These are phyloP conservation scores for Equus przewalskii DNA, from an alignment of 2,113 vertebrate species.

Conservation along the genomic window DNA sequence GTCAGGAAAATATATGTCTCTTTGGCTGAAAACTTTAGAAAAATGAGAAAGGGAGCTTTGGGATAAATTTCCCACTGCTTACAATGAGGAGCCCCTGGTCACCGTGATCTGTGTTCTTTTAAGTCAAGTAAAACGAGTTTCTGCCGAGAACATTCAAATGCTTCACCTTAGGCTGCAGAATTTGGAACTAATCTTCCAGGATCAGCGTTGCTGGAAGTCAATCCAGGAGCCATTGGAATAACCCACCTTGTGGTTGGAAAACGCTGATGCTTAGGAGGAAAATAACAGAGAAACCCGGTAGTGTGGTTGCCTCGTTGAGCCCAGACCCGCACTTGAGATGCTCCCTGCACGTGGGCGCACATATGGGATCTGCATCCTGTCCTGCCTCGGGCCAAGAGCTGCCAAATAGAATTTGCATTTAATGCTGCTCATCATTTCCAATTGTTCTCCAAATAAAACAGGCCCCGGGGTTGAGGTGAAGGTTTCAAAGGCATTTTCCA, in stretches of 20 bases:
- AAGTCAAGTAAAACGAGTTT: background rate
- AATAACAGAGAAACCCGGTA: accelerated
- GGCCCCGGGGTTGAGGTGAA: conserved; percentile 85
- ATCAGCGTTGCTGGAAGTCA: background rate
- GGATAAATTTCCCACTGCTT: background rate
- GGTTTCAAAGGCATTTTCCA: conserved; percentile 91
- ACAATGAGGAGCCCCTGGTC: accelerated
- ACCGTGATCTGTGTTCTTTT: background rate
- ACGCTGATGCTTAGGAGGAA: background rate
- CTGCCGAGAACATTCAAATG: background rate
- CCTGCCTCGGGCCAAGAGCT: conserved; percentile 71
- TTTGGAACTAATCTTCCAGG: background rate
- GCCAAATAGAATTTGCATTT: conserved; percentile 74
- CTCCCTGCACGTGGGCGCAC: conserved; percentile 48
- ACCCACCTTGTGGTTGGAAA: background rate
- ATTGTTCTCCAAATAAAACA: conserved; percentile 92
- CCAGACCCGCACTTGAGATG: background rate
- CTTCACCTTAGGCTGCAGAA: background rate
- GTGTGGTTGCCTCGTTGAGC: background rate
- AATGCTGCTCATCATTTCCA: conserved; percentile 89
- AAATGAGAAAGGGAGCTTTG: background rate
- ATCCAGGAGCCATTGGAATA: accelerated
- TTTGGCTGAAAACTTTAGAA: background rate
- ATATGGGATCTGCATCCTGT: conserved; percentile 63
- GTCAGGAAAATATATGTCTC: background rate